Base-by-base conservation (phyloP, 2,888 invertebrate genomes). In the Drosophila ustulata region DNA sequence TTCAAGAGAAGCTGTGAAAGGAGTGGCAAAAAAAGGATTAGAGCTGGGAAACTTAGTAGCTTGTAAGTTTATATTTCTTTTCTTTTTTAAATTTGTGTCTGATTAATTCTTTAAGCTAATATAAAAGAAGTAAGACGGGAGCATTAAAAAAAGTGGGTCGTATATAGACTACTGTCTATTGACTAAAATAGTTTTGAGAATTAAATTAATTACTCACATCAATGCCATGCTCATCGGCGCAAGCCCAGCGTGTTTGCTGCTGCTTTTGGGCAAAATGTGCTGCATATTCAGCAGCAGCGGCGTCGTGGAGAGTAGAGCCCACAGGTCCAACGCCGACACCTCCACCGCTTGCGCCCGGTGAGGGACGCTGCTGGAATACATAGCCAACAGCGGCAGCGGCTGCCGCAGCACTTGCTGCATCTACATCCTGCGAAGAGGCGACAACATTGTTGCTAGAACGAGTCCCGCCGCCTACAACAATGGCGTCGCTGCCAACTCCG, bases 221-320 rank as follows among this genome's bases (percentile, higher is more conserved):
- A 86, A 96, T 95, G 89, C 96, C 95, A 90, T 95, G 95, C 92
- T 98, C 98, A 93, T 98, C 98, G 69, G 97, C 97, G 69, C 97
- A 94, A 39, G 97, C 96, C 98, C 98, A 98, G 81, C 96, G 95
- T 32, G 92, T 88, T 84, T 96, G 95, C 83, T 95, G 94, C 92
- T 96, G 85, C 30, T 86, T 96, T 52, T 95, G 95, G 73, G 95
- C 95, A 93, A 95, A 93, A 75, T 95, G 94, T 73, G 95, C 94
- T 7, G 91, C 91, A 91, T 97, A 95, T 91, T 97, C 97, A 43
- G 90, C 90, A 53, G 91, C 90, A 26, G 91, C 91, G 61, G 95
- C 95, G 91, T 97, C 97, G 78, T 95, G 95, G 78, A 89, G 74
- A 7, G 80, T 63, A 49, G 88, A 75, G 45, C 86, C 63, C 39